A percentile compares a stretch with the other conserved stretches of the same genome.
Conservation (phyloP, 2,113 vertebrate species). For the Egretta garzetta region DNA sequence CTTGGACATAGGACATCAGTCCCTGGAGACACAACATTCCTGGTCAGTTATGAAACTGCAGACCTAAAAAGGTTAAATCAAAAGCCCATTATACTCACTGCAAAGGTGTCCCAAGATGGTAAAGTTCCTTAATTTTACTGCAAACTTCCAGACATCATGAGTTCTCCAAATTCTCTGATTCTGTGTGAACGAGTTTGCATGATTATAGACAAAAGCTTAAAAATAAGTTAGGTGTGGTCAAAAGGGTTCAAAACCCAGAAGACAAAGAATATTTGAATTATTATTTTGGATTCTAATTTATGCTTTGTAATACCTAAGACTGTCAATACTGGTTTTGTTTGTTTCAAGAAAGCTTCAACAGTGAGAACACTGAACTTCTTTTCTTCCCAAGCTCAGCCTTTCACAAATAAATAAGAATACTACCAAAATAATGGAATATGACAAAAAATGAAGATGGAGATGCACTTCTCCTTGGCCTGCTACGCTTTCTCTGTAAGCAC, state of each 20-base stretch:
- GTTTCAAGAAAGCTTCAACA: constrained; percentile 7
- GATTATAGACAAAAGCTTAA: neutral
- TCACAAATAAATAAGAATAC: neutral
- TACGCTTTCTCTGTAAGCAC: neutral
- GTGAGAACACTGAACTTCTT: neutral
- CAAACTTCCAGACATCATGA: neutral
- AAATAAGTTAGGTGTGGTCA: neutral
- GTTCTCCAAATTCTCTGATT: rapidly evolving
- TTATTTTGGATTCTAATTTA: constrained; percentile 48
- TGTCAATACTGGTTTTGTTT: constrained; percentile 44
- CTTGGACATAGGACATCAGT: neutral
- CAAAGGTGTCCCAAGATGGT: neutral
- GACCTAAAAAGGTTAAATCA: neutral
- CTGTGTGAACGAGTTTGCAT: neutral
- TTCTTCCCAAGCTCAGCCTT: constrained; percentile 32
- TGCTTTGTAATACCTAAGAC: constrained; percentile 27
- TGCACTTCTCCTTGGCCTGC: neutral
- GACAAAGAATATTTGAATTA: constrained; percentile 36
- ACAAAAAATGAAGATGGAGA: neutral
- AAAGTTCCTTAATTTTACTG: neutral
- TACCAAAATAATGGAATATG: neutral
- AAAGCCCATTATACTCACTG: neutral
- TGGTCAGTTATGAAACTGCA: neutral
- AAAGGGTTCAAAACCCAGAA: constrained; percentile 12
- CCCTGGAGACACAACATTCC: neutral